phyloP scores from a whole-genome alignment of 2,888 invertebrate species.

The Drosophila helvetica region DNA sequence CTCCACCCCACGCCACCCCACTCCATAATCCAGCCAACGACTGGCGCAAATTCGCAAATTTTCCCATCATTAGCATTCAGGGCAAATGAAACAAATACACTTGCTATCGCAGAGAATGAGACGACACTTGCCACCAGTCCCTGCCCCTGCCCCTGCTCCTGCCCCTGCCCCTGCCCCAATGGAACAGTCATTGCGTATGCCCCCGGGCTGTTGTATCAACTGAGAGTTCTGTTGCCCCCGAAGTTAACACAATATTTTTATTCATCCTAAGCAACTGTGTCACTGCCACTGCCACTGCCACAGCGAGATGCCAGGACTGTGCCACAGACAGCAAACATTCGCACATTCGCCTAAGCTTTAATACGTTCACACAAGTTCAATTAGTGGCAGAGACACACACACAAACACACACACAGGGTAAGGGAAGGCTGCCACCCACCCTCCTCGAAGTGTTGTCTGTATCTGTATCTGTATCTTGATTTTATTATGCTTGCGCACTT shows the following conservation, averaged over 20 bases:
- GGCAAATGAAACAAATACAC: conserved; percentile 79
- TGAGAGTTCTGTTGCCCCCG: conserved; percentile 53
- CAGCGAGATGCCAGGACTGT: conserved; percentile 14
- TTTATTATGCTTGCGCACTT: conserved; percentile 78
- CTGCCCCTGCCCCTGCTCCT: no score
- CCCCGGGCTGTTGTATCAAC: conserved; percentile 47
- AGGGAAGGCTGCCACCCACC: conserved; percentile 25
- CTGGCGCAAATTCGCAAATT: conserved; percentile 76
- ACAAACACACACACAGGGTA: background rate
- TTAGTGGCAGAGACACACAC: conserved; percentile 61
- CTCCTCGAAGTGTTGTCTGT: conserved; percentile 7
- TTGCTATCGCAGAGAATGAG: conserved; percentile 51
- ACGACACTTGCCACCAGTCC: conserved; percentile 41
- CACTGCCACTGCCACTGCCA: conserved; percentile 9
- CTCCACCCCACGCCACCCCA: no score
- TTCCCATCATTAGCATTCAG: conserved; percentile 80
- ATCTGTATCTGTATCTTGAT: conserved; percentile 66
- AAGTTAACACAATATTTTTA: conserved; percentile 78
- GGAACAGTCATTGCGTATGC: background rate
- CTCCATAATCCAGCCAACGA: background rate
- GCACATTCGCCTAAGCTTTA: conserved; percentile 66
- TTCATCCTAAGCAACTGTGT: conserved; percentile 66
- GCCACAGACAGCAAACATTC: conserved; percentile 58
- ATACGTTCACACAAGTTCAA: conserved; percentile 77
- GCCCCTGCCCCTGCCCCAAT: conserved; percentile 26